Evolutionary conservation across 2,888 invertebrate genomes (phyloP), one percentile per base, ranked within the genome.

Genomic region (Dolomedes plantarius): DNA sequence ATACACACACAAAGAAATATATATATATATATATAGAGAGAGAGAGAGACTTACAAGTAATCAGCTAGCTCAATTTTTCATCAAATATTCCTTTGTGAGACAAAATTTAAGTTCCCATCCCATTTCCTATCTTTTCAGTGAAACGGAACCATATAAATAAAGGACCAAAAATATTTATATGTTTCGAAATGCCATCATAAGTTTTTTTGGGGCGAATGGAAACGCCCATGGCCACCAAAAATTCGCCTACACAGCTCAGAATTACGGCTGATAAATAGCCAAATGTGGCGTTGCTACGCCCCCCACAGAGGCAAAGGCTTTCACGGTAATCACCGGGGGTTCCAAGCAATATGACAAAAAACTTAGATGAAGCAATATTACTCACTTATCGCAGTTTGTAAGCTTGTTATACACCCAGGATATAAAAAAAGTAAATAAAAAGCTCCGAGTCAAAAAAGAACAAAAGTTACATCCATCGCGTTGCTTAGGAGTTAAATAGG

Each of bases 231-330:
- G 75, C 62, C 39, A 69, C 39, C 36, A 81, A 81, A n/a, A n/a
- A 62, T 62, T 69, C 56, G 13, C 65, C 62, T 62, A 56, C 69
- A 76, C 77, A 31, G 67, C 41, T 72, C 67, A 77, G 62, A 77
- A 72, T 65, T 65, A n/a, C 50, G 23, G 29, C 73, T 83, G 83
- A 83, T 83, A 83, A 83, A 83, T 83, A 77, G 83, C 77, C 77
- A 83, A 83, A 83, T 73, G 67, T 73, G 56, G 67, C 46, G 28
- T 28, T 36, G 46, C 32, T 23, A 13, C 23, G 65, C 41, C 71
- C 41, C 83, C 83, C 36, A 67, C 83, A 41, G 83, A 19, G 83
- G 28, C 16, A 16, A 23, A 11, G 29, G 41, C 75, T 75, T 81
- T 75, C 81, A 75, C 62, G 65, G 50, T 56, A 23, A 64, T 39